Conservation (phyloP, 2,888 invertebrate species). For the Dromius quadrimaculatus region DNA sequence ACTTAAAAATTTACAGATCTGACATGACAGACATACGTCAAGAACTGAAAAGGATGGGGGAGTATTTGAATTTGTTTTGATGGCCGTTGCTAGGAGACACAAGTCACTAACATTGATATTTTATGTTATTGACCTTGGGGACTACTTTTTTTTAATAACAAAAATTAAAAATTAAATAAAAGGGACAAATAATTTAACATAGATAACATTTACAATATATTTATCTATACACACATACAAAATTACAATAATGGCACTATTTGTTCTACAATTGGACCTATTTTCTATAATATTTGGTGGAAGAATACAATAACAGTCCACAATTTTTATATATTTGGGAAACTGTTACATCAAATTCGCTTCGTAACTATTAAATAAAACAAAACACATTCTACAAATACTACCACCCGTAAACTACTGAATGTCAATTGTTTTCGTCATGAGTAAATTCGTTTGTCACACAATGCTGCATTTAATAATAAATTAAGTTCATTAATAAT, state of each 20-base stretch:
- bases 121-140: slow-evolving; percentile 47
- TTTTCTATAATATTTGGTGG: slow-evolving; percentile 33
- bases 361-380: no score
- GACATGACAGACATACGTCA: slow-evolving; percentile 25
- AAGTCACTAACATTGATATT: slow-evolving; percentile 50
- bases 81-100: slow-evolving; percentile 32
- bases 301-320: slow-evolving; percentile 30
- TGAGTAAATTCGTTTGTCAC: no score
- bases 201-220: slow-evolving; percentile 45
- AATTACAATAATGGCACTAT: slow-evolving; percentile 45
- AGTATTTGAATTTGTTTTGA: slow-evolving; percentile 50
- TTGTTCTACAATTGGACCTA: slow-evolving; percentile 37
- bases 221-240: slow-evolving; percentile 44
- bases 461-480: not conserved
- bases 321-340: no score
- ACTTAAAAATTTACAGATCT: slow-evolving; percentile 38
- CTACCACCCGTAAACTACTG: slow-evolving; percentile 11
- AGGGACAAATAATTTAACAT: not conserved
- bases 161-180: not conserved
- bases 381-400: slow-evolving; percentile 10
- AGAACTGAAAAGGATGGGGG: not conserved
- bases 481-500: not conserved
- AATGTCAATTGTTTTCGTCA: no score
- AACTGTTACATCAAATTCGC: no score
- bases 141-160: not conserved